Percentiles rank a stretch among this genome's conserved stretches.
Evolutionary conservation across 2,797 vertebrate genomes (phyloP).

Genomic region (Gastrophryne carolinensis): DNA sequence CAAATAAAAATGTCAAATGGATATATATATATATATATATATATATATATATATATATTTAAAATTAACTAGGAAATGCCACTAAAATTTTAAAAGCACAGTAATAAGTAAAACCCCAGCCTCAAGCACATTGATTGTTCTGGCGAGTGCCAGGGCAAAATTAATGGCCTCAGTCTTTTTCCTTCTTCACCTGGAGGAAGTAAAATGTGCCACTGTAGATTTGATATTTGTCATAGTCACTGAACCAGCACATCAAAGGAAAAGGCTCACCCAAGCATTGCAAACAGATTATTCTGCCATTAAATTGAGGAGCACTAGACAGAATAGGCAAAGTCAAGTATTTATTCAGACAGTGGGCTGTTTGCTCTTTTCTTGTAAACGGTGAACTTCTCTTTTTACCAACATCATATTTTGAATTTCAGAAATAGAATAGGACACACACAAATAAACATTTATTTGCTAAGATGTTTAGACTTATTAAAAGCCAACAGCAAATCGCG

Average conservation of each 20-base stretch:
- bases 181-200: conserved; percentile 13
- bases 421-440: too few relatives aligned
- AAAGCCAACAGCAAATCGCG: too few relatives aligned
- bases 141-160: conserved; percentile 14
- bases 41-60: too few relatives aligned
- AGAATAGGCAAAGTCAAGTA: too few relatives aligned
- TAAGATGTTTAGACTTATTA: too few relatives aligned
- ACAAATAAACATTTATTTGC: too few relatives aligned
- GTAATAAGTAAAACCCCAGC: conserved; percentile 34
- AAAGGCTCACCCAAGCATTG: conserved; percentile 1
- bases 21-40: too few relatives aligned
- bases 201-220: conserved; percentile 23
- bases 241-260: conserved; percentile 36
- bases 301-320: neutral
- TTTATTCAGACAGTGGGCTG: too few relatives aligned
- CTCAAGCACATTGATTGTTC: conserved; percentile 9
- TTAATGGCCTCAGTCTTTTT: conserved; percentile 30
- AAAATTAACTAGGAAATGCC: neutral
- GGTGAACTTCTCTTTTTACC: too few relatives aligned
- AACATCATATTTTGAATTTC: too few relatives aligned
- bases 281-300: conserved; percentile 1
- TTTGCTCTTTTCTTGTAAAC: too few relatives aligned
- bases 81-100: conserved; percentile 3
- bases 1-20: too few relatives aligned
- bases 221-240: conserved; percentile 31